Conservation (phyloP, 2,888 invertebrate species). For the Molorchus minor region DNA sequence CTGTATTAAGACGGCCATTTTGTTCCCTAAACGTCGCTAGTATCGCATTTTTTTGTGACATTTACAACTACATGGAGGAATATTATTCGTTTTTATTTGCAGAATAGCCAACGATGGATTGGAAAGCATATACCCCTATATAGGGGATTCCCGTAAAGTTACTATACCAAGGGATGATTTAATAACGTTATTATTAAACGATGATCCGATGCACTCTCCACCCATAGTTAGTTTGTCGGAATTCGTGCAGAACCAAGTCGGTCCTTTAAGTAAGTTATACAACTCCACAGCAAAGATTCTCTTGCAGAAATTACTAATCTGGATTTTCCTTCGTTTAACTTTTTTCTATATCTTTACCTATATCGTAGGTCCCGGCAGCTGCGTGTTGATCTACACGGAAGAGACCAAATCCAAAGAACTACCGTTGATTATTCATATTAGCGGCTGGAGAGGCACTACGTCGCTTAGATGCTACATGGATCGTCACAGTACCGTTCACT, state of each 20-base stretch:
- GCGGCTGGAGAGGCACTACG: slow-evolving; percentile 91
- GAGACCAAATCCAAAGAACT: slow-evolving; percentile 60
- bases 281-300: too few species aligned
- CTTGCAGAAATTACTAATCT: too few species aligned
- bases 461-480: slow-evolving; percentile 90
- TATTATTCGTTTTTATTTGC: slow-evolving; percentile 32
- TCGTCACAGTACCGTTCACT: slow-evolving; percentile 85
- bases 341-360: too few species aligned
- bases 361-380: slow-evolving; percentile 74
- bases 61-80: too few species aligned
- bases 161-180: slow-evolving; percentile 79
- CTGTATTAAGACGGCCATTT: too few species aligned
- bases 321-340: too few species aligned
- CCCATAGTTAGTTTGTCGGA: slow-evolving; percentile 74
- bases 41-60: too few species aligned
- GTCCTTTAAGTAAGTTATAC: slow-evolving; percentile 73
- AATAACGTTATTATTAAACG: slow-evolving; percentile 78
- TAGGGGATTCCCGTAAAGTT: slow-evolving; percentile 75
- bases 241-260: slow-evolving; percentile 73
- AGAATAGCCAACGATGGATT: slow-evolving; percentile 92
- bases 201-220: slow-evolving; percentile 82
- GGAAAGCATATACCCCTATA: slow-evolving; percentile 75
- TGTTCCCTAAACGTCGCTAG: too few species aligned
- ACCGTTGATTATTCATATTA: slow-evolving; percentile 71
- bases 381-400: slow-evolving; percentile 74